Base-by-base conservation (phyloP, 2,888 invertebrate species). In the Cosmopolites sordidus region DNA sequence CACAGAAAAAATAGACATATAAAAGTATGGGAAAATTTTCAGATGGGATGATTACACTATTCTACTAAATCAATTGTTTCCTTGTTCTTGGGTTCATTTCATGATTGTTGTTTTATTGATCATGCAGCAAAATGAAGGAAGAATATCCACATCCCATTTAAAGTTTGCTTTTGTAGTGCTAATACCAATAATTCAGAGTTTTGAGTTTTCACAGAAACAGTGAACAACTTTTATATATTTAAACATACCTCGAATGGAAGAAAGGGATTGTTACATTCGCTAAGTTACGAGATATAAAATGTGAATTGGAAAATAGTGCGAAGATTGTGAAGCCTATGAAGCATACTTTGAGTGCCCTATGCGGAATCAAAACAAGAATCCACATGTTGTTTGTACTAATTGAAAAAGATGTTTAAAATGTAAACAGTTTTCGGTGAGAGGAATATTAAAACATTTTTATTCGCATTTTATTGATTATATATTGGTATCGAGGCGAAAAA, bases 281-380 rank as follows among this genome's bases (percentile, higher is more conserved):
- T 48, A 42, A 16, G 52, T 44, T 60, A 12, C 45, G 55, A 57
- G 58, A 54, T 14, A 40, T 47, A 48, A 60, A 60, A 61, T 60
- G 22, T 47, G 46, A 53, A 37, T 37, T 59, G 52, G 57, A 55
- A 6, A 42, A 60, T 43, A 12, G 55, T 6, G 41, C n/a, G 33
- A 37, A 15, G 52, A 62, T 43, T 58, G 58, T 54, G 48, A 60
- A 61, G 59, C 58, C 48, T 27, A 78, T 29, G 37, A 29, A 51
- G 41, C 44, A 30, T 46, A 46, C 11, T 50, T 50, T 39, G 11
- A 50, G n/a, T 43, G 38, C 14, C 48, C 48, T 48, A 38, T 62
- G 46, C 43, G 61, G 48, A 49, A 60, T 50, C 62, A 55, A 59
- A 60, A 63, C 30, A 63, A 63, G 41, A 17, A 54, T 51, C 56